These are phyloP conservation scores for Sitophilus oryzae DNA, from an alignment of 1,140 invertebrate species.

Conservation along the genomic window DNA sequence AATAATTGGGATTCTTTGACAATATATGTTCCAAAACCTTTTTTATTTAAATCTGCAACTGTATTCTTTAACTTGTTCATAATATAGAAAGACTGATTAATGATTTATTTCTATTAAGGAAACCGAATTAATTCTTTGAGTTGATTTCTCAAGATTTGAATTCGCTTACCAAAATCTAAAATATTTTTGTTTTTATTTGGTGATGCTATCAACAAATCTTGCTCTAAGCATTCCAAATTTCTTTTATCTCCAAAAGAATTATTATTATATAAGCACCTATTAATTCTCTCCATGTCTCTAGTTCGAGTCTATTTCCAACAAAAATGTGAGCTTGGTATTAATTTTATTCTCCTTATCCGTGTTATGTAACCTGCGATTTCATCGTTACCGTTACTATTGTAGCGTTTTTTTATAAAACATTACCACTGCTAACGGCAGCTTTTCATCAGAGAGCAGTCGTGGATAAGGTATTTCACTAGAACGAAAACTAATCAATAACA, in stretches of 20 bases:
- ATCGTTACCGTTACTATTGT: conserved; percentile 1
- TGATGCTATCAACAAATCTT: conserved; percentile 9
- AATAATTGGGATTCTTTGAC: too few relatives aligned
- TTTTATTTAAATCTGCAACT: too few relatives aligned
- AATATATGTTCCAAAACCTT: too few relatives aligned
- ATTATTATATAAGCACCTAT: background rate
- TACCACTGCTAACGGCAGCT: too few relatives aligned
- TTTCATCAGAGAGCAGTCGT: too few relatives aligned
- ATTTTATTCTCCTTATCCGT: background rate
- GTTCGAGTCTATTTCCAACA: background rate
- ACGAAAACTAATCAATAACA: too few relatives aligned
- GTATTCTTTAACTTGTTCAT: background rate
- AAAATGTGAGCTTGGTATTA: conserved; percentile 1
- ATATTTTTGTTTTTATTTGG: conserved; percentile 3
- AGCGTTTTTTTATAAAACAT: too few relatives aligned
- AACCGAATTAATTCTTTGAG: conserved; percentile 7
- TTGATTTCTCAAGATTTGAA: conserved; percentile 4
- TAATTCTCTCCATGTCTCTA: conserved; percentile 1
- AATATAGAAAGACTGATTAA: background rate
- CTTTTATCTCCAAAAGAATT: conserved; percentile 7
- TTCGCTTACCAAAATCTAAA: conserved; percentile 12
- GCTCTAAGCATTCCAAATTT: conserved; percentile 12
- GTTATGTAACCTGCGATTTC: background rate
- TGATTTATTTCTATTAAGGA: background rate
- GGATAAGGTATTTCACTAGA: too few relatives aligned